phyloP scores from a whole-genome alignment of 2,113 vertebrate species.

The Odocoileus virginianus region DNA sequence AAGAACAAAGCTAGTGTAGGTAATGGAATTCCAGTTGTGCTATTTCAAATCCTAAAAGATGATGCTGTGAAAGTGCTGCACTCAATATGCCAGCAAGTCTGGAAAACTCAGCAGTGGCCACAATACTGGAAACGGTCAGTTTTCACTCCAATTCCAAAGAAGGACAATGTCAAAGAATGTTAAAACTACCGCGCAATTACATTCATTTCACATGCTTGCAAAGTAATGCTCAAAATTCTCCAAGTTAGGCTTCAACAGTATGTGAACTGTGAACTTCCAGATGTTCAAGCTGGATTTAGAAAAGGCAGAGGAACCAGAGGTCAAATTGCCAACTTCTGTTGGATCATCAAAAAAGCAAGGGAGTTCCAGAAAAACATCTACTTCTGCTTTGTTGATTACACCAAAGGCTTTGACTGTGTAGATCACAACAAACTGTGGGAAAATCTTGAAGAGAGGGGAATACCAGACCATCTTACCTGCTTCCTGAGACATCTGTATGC shows the following conservation, averaged over 20 bases:
- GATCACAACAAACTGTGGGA: neutral
- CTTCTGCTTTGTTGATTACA: neutral
- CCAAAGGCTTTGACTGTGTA: neutral
- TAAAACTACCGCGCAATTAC: accelerated
- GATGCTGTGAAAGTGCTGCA: neutral
- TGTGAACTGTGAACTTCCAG: neutral
- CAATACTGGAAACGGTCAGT: neutral
- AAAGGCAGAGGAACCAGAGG: neutral
- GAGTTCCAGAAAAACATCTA: neutral
- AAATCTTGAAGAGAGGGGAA: neutral
- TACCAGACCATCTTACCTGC: neutral
- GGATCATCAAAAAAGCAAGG: neutral
- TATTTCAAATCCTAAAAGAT: neutral
- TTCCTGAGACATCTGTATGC: neutral
- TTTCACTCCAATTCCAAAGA: neutral
- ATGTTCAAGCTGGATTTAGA: neutral
- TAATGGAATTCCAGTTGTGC: neutral
- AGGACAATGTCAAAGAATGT: neutral
- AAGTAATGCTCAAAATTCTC: neutral
- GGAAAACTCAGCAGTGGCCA: neutral
- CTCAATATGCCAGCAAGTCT: neutral
- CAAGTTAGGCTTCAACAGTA: neutral
- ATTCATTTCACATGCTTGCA: neutral
- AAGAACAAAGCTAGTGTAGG: neutral
- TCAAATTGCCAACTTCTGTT: neutral